Evolutionary conservation across 53 echinoderm and acorn worm species (phyloP).

Genomic region (Paracentrotus lividus): DNA sequence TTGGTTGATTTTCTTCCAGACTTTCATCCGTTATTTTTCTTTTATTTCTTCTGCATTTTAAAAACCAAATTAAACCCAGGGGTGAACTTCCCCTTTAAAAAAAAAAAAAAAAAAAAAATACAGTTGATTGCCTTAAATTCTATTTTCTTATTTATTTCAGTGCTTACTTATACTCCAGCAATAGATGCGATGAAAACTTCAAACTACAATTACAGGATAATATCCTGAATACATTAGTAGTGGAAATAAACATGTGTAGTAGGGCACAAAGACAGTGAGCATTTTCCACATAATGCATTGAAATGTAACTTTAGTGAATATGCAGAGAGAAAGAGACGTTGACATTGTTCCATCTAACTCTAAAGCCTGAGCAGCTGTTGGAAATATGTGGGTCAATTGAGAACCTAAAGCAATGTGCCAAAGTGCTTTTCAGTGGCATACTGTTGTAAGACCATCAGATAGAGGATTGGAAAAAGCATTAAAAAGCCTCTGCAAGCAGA

Average conservation of each 20-base stretch:
- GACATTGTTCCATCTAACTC: background rate
- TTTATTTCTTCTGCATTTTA: too few relatives aligned
- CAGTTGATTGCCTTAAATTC: too few relatives aligned
- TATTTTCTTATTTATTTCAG: too few relatives aligned
- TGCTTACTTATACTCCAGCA: too few relatives aligned
- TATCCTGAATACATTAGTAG: too few relatives aligned
- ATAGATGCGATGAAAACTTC: too few relatives aligned
- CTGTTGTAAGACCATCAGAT: constrained; percentile 87
- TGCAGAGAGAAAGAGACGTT: constrained; percentile 32
- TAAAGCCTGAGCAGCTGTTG: background rate
- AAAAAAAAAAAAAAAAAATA: too few relatives aligned
- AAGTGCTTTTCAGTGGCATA: constrained; percentile 78
- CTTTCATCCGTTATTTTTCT: too few relatives aligned
- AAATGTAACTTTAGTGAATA: constrained; percentile 15
- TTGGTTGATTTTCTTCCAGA: too few relatives aligned
- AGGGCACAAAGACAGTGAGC: background rate
- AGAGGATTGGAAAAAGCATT: constrained; percentile 91
- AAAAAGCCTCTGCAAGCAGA: constrained; percentile 75
- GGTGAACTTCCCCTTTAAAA: too few relatives aligned
- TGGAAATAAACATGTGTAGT: background rate
- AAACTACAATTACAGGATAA: background rate
- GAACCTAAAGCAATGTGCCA: constrained; percentile 82
- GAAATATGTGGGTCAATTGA: constrained; percentile 57
- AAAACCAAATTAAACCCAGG: too few relatives aligned
- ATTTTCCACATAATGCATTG: background rate